Percentiles rank a stretch among this genome's conserved stretches.
These are phyloP conservation scores for Xiphophorus hellerii DNA, from an alignment of 2,113 vertebrate genomes.

Conservation along the genomic window DNA sequence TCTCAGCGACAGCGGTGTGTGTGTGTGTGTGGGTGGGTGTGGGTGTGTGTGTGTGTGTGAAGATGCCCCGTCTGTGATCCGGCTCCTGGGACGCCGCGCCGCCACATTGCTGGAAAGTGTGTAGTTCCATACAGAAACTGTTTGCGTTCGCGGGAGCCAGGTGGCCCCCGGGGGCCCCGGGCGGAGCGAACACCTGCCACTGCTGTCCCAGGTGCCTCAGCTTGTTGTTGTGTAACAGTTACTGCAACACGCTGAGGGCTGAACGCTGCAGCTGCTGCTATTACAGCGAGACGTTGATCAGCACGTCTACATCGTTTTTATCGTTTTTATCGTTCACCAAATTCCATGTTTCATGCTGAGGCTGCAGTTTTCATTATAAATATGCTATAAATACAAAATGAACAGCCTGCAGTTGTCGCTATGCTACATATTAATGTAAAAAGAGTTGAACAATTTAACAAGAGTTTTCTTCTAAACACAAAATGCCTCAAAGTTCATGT, in stretches of 20 bases:
- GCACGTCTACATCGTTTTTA: neutral
- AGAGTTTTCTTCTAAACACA: neutral
- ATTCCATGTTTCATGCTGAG: neutral
- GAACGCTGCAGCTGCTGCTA: neutral
- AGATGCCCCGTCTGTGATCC: conserved; percentile 66
- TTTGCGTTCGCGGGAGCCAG: conserved; percentile 45
- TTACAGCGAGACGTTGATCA: neutral
- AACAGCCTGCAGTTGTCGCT: neutral
- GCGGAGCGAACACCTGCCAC: conserved; percentile 70
- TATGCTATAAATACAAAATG: neutral
- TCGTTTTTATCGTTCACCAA: neutral
- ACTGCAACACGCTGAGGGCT: conserved; percentile 26
- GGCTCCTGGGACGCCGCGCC: conserved; percentile 58
- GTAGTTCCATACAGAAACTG: conserved; percentile 15
- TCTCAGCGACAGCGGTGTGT: conserved; percentile 18
- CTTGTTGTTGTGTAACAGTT: conserved; percentile 67
- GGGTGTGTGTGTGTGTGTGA: conserved; percentile 15
- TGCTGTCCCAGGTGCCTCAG: conserved; percentile 45
- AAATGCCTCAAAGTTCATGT: neutral
- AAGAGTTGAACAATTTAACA: no score
- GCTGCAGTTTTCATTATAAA: neutral
- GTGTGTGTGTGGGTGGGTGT: conserved; percentile 4
- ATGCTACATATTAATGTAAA: no score
- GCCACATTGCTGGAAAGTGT: conserved; percentile 38
- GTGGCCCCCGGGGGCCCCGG: conserved; percentile 54